phyloP scores from a whole-genome alignment of 2,113 vertebrate species.

The Cromileptes altivelis region DNA sequence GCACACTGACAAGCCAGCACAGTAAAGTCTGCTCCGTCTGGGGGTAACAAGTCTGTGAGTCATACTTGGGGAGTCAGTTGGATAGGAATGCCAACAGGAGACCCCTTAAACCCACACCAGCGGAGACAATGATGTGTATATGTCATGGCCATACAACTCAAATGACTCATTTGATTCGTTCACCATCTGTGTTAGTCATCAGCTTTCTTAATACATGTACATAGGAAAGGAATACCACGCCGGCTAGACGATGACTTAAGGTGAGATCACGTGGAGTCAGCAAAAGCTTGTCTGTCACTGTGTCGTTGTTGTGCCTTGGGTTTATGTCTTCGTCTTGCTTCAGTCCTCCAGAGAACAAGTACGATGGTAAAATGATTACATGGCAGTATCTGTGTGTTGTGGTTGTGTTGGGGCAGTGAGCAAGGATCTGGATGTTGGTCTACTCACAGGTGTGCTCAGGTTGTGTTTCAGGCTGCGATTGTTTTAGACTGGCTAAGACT shows the following conservation, averaged over 20 bases:
- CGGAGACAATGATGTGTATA: slow-evolving; percentile 70
- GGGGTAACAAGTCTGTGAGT: slow-evolving; percentile 74
- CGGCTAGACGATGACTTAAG: slow-evolving; percentile 76
- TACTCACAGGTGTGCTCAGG: background rate
- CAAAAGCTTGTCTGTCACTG: slow-evolving; percentile 34
- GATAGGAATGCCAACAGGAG: slow-evolving; percentile 73
- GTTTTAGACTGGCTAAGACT: background rate
- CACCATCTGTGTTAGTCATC: slow-evolving; percentile 76
- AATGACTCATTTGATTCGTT: slow-evolving; percentile 71
- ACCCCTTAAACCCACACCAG: slow-evolving; percentile 76
- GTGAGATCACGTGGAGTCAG: slow-evolving; percentile 67
- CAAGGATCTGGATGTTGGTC: background rate
- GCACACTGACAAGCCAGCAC: slow-evolving; percentile 57
- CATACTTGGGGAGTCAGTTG: slow-evolving; percentile 60
- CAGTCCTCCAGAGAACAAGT: background rate
- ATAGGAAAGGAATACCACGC: slow-evolving; percentile 59
- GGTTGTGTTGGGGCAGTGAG: background rate
- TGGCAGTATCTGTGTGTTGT: background rate
- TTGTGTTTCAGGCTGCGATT: background rate
- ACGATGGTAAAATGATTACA: background rate
- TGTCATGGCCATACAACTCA: slow-evolving; percentile 59
- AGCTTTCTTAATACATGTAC: slow-evolving; percentile 57
- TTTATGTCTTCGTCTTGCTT: slow-evolving; percentile 3
- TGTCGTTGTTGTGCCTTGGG: slow-evolving; percentile 43
- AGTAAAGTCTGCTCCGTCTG: slow-evolving; percentile 65